These are phyloP conservation scores for Orchesella flavescens DNA, from an alignment of 2,888 invertebrate genomes.

Conservation along the genomic window DNA sequence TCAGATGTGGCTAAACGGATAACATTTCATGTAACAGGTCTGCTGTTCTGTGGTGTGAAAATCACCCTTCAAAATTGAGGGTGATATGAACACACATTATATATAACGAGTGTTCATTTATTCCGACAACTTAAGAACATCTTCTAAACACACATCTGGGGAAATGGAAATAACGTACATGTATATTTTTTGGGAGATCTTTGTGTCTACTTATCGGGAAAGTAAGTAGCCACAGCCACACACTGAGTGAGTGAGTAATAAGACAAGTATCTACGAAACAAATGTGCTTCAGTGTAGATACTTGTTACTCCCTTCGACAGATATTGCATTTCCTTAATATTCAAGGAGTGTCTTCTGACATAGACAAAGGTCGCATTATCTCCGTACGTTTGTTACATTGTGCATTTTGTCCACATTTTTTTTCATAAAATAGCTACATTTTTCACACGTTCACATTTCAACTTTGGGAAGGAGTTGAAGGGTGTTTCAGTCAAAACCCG, in stretches of 20 bases:
- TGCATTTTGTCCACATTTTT: background rate
- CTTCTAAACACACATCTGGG: background rate
- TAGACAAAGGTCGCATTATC: slow-evolving; percentile 50
- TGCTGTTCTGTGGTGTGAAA: background rate
- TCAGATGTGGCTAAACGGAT: background rate
- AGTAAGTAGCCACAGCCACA: too few species aligned
- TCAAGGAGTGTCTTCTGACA: slow-evolving; percentile 21
- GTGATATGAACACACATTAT: too few species aligned
- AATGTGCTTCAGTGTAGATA: background rate
- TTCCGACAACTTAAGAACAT: slow-evolving; percentile 1
- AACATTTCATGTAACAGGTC: background rate
- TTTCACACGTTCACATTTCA: too few species aligned
- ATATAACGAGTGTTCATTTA: background rate
- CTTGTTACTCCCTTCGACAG: background rate
- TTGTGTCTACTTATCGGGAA: too few species aligned
- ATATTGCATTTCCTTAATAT: slow-evolving; percentile 11
- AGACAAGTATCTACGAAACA: background rate
- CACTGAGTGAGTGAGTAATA: background rate
- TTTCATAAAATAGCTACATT: too few species aligned
- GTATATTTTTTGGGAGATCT: too few species aligned
- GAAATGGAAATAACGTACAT: too few species aligned
- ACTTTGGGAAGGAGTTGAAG: too few species aligned
- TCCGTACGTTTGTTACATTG: slow-evolving; percentile 26
- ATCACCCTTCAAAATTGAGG: background rate
- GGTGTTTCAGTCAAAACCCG: too few species aligned